These are phyloP conservation scores for Macquaria australasica DNA, from an alignment of 2,113 vertebrate genomes.

Conservation along the genomic window DNA sequence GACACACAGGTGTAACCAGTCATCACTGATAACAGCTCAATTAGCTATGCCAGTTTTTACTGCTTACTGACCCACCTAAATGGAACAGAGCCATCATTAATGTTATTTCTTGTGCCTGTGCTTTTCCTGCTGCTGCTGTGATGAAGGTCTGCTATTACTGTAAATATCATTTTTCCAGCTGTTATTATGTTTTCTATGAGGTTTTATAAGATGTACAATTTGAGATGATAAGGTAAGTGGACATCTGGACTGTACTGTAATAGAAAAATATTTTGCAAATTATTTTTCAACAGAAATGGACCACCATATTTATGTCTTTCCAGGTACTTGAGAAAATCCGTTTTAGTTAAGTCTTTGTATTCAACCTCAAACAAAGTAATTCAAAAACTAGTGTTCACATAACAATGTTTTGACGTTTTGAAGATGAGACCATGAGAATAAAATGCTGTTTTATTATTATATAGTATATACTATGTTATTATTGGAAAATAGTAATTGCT, in stretches of 20 bases:
- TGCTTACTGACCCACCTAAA: background rate
- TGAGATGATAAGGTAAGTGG: background rate
- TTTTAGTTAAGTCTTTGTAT: background rate
- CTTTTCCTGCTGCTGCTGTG: background rate
- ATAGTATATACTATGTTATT: background rate
- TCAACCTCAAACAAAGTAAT: constrained; percentile 23
- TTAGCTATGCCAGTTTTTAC: background rate
- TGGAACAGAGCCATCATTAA: background rate
- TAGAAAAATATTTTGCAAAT: background rate
- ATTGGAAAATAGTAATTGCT: constrained; percentile 24
- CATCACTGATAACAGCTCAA: background rate
- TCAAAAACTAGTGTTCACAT: background rate
- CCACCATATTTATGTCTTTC: background rate
- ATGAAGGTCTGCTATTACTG: background rate
- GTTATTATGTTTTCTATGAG: background rate
- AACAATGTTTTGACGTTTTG: background rate
- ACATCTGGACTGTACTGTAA: background rate
- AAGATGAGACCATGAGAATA: constrained; percentile 18
- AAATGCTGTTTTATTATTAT: background rate
- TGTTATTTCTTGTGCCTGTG: background rate
- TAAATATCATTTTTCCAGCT: background rate
- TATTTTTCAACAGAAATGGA: background rate
- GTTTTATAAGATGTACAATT: background rate
- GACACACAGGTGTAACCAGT: background rate
- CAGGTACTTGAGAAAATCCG: background rate